Conservation (phyloP, 2,888 invertebrate species). For the Frankliniella fusca region DNA sequence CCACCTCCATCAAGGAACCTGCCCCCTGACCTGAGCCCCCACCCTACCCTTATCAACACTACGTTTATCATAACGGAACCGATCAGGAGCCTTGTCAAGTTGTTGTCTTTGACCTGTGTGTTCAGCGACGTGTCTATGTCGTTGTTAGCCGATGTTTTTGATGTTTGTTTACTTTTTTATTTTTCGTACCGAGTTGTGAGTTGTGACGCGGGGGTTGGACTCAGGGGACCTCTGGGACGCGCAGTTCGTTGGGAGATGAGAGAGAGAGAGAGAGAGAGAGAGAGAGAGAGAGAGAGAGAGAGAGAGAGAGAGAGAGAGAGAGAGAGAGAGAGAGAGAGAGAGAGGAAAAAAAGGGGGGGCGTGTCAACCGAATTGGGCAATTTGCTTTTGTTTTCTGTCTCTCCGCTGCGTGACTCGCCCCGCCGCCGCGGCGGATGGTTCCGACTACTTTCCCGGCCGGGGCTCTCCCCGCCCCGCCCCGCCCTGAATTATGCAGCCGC, state of each 20-base stretch:
- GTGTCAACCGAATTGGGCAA: constrained; percentile 28
- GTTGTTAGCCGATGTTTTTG: too few relatives aligned
- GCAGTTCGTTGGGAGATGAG: background rate
- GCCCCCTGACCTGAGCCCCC: too few relatives aligned
- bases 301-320: background rate
- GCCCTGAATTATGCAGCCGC: background rate
- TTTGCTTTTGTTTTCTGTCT: constrained; percentile 8
- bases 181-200: background rate
- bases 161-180: too few relatives aligned
- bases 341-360: constrained; percentile 28
- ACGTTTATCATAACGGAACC: too few relatives aligned
- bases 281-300: constrained; percentile 10
- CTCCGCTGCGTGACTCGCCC: constrained; percentile 36
- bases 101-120: too few relatives aligned
- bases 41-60: too few relatives aligned
- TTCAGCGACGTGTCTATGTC: too few relatives aligned
- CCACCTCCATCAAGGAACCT: too few relatives aligned
- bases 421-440: constrained; percentile 36
- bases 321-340: constrained; percentile 24
- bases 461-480: background rate
- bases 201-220: constrained; percentile 6
- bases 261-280: background rate
- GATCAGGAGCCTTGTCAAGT: too few relatives aligned
- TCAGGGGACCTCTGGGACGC: background rate
- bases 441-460: background rate